phyloP scores from a whole-genome alignment of 2,113 vertebrate genomes.

The Callospermophilus lateralis region DNA sequence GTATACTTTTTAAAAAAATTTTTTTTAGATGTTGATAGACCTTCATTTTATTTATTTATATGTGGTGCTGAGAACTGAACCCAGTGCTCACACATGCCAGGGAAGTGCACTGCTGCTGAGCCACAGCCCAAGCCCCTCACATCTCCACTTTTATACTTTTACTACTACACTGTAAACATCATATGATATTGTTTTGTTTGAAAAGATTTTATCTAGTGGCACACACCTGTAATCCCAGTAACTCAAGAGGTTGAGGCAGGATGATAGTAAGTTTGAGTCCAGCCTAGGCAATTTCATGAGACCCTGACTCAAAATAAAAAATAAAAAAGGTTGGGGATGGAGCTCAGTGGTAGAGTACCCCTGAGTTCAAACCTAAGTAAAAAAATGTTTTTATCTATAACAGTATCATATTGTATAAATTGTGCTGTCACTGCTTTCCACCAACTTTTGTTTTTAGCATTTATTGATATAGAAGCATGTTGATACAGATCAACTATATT shows the following conservation, averaged over 20 bases:
- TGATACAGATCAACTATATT: conserved; percentile 25
- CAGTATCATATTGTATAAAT: background rate
- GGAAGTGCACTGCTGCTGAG: too few species aligned
- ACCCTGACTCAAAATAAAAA: background rate
- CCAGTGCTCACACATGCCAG: too few species aligned
- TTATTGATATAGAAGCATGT: conserved; percentile 1
- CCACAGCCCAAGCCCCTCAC: background rate
- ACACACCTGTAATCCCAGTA: background rate
- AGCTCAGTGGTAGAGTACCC: background rate
- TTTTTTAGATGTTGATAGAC: too few species aligned
- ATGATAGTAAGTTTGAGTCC: background rate
- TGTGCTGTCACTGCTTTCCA: conserved; percentile 1
- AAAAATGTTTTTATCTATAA: background rate
- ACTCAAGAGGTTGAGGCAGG: background rate
- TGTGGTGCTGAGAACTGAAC: too few species aligned
- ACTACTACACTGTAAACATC: conserved; percentile 30
- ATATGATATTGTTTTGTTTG: background rate
- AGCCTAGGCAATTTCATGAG: background rate
- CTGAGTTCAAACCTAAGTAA: background rate
- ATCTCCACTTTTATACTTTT: conserved; percentile 52
- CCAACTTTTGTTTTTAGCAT: conserved; percentile 23
- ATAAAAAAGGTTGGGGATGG: background rate
- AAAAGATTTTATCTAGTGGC: background rate
- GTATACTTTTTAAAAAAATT: too few species aligned
- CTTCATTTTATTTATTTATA: too few species aligned